Evolutionary conservation across 2,888 invertebrate species (phyloP).

Genomic region (Halictus quadricinctus): DNA sequence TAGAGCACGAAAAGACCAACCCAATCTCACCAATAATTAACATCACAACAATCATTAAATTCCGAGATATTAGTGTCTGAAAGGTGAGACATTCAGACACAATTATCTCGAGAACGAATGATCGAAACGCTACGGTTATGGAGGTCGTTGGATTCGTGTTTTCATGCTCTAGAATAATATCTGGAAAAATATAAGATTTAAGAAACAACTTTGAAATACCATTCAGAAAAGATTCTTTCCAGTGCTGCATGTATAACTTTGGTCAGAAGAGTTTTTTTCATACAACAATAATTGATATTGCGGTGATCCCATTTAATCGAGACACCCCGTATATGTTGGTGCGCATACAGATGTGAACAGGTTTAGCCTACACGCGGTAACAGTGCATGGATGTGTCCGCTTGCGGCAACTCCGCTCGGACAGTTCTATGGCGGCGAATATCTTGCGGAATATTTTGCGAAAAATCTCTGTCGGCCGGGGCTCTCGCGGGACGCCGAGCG

Average conservation of each 20-base stretch:
- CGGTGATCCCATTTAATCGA: neutral
- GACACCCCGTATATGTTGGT: neutral
- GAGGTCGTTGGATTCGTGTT: too few relatives aligned
- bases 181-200: neutral
- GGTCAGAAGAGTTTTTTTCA: neutral
- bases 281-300: neutral
- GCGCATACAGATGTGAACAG: neutral
- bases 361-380: neutral
- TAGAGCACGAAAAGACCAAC: too few relatives aligned
- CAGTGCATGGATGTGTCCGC: slow-evolving; percentile 8
- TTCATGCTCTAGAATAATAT: too few relatives aligned
- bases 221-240: neutral
- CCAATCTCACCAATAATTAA: too few relatives aligned
- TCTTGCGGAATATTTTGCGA: slow-evolving; percentile 8
- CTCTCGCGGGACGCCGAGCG: neutral
- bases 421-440: slow-evolving; percentile 15
- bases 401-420: neutral
- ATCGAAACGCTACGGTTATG: too few relatives aligned
- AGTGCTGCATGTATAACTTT: neutral
- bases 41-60: too few relatives aligned
- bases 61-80: too few relatives aligned
- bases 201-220: neutral
- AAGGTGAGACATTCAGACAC: too few relatives aligned
- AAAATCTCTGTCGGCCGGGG: slow-evolving; percentile 31
- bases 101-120: too few relatives aligned